phyloP scores from a whole-genome alignment of 2,888 invertebrate genomes.

The Thecocarcelia acutangulata region DNA sequence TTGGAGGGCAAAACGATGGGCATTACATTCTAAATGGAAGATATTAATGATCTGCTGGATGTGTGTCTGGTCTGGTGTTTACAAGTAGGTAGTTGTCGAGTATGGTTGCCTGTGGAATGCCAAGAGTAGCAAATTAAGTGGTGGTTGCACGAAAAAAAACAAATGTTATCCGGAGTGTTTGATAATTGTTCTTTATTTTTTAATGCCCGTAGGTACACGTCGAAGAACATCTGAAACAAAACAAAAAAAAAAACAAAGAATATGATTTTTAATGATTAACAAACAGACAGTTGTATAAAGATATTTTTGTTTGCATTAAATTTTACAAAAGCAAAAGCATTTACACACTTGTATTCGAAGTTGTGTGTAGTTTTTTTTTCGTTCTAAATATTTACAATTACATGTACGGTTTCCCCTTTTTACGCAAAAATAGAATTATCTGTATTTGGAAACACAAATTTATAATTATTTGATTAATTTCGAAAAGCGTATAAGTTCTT shows the following conservation, averaged over 20 bases:
- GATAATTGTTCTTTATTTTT: conserved; percentile 42
- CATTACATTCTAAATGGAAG: conserved; percentile 39
- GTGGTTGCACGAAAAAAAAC: conserved; percentile 33
- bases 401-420: too few relatives aligned
- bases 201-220: conserved; percentile 52
- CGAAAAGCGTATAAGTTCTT: too few relatives aligned
- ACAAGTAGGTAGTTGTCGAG: conserved; percentile 42
- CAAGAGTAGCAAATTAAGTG: conserved; percentile 42
- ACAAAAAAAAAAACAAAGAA: conserved; percentile 54
- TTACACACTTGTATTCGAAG: too few relatives aligned
- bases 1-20: conserved; percentile 13
- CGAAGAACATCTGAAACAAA: conserved; percentile 61
- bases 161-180: conserved; percentile 33
- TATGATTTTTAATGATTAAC: conserved; percentile 22
- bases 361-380: too few relatives aligned
- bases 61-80: conserved; percentile 37
- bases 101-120: conserved; percentile 43
- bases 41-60: conserved; percentile 40
- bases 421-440: too few relatives aligned
- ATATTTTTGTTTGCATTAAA: conserved; percentile 7
- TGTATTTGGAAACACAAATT: too few relatives aligned
- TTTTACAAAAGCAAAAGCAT: background rate
- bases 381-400: too few relatives aligned
- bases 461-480: too few relatives aligned
- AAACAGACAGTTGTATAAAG: conserved; percentile 1